phyloP scores from a whole-genome alignment of 2,797 vertebrate genomes.

The Rhinoraja longicauda region DNA sequence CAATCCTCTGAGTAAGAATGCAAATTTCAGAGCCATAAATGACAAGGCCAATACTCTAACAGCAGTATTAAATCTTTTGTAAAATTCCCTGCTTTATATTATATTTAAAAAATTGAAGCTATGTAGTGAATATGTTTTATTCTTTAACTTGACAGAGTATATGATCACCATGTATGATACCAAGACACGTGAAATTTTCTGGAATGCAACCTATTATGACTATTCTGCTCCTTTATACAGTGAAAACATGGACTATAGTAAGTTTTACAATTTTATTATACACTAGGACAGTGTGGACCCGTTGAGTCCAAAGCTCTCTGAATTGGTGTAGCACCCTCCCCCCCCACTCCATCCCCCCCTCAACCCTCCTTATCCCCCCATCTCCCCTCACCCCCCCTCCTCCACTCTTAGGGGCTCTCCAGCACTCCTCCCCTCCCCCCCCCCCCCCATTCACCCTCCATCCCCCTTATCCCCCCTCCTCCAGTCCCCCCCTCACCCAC shows the following conservation, averaged over 20 bases:
- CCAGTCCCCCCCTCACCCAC: too few relatives aligned
- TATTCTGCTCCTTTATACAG: conserved; percentile 77
- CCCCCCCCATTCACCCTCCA: too few relatives aligned
- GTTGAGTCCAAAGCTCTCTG: too few relatives aligned
- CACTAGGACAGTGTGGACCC: too few relatives aligned
- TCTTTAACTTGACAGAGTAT: conserved; percentile 67
- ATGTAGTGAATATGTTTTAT: neutral
- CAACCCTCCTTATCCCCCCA: too few relatives aligned
- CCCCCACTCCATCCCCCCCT: too few relatives aligned
- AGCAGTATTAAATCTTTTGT: neutral
- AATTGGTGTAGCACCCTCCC: too few relatives aligned
- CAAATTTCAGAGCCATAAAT: neutral
- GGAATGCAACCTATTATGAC: conserved; percentile 88
- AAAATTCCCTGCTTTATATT: neutral
- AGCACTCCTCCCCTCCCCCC: too few relatives aligned
- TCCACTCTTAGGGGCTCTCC: too few relatives aligned
- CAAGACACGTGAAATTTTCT: conserved; percentile 75
- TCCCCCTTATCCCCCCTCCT: too few relatives aligned
- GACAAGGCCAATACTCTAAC: neutral
- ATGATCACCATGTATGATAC: conserved; percentile 93
- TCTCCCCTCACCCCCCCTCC: too few relatives aligned
- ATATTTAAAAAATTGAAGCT: neutral
- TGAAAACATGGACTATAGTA: conserved; percentile 76
- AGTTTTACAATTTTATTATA: conserved; percentile 47
- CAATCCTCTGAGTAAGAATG: too few relatives aligned